phyloP scores from a whole-genome alignment of 2,113 vertebrate species.

The Petroica traversi region DNA sequence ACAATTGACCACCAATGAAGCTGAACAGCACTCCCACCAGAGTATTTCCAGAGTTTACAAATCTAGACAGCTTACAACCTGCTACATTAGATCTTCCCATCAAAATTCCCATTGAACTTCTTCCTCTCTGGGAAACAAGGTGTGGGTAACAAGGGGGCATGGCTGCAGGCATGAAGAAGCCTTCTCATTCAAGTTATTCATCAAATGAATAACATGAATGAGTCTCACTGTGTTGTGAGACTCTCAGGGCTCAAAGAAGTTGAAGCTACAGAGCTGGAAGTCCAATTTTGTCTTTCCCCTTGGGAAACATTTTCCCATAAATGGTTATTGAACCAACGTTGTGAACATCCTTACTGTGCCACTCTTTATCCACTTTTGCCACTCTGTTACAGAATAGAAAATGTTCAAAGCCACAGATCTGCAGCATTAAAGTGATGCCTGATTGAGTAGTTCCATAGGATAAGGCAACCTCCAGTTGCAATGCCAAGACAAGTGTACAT shows the following conservation, averaged over 20 bases:
- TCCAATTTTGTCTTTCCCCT: not conserved
- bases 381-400: not conserved
- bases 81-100: not conserved
- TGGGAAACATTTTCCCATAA: not conserved
- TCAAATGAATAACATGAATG: not conserved
- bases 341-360: not conserved
- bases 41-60: not conserved
- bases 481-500: not conserved
- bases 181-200: not conserved
- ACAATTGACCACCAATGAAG: not conserved
- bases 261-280: not conserved
- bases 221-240: not conserved
- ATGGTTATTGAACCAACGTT: not conserved
- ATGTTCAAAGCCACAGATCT: not conserved
- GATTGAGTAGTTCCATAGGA: not conserved
- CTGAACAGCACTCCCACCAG: not conserved
- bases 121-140: not conserved
- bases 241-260: not conserved
- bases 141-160: not conserved
- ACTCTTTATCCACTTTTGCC: not conserved
- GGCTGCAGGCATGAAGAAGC: not conserved
- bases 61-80: not conserved
- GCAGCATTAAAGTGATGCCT: not conserved
- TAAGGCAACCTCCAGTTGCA: not conserved
- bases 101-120: not conserved